Evolutionary conservation across 2,113 vertebrate genomes (phyloP).

Genomic region (Gopherus flavomarginatus): DNA sequence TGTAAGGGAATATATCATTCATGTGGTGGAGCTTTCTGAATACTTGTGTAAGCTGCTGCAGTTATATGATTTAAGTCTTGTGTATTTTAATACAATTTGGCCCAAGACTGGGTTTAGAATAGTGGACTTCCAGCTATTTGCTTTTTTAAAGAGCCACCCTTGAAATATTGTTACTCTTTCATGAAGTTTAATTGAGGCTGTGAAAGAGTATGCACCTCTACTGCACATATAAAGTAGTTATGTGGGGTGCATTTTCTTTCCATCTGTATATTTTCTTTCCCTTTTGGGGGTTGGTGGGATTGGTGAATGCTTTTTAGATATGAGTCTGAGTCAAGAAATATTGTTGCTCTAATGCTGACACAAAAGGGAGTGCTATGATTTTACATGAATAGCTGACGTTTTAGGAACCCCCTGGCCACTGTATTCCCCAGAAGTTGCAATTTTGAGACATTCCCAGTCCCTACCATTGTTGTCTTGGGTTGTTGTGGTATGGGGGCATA

Average conservation of each 20-base stretch:
- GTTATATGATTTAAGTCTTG: neutral
- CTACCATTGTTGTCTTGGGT: neutral
- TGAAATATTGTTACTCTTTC: neutral
- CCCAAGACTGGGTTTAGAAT: neutral
- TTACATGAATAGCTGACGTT: neutral
- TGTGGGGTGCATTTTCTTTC: neutral
- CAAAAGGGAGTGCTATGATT: neutral
- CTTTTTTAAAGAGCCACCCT: neutral
- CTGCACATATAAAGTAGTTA: neutral
- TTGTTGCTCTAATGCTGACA: neutral
- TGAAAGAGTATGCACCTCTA: neutral
- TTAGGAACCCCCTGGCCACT: neutral
- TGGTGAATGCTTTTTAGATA: neutral
- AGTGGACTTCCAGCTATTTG: neutral
- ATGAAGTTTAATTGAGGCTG: neutral
- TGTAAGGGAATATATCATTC: fast-evolving
- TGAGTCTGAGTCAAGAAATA: neutral
- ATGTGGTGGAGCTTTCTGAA: neutral
- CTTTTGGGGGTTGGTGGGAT: neutral
- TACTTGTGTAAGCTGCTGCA: neutral
- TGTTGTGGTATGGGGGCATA: neutral
- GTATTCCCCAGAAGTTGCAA: neutral
- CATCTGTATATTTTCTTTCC: neutral
- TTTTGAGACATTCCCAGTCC: neutral
- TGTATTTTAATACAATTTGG: neutral